Conservation (phyloP, 2,888 invertebrate genomes). For the Beris chalybata region DNA sequence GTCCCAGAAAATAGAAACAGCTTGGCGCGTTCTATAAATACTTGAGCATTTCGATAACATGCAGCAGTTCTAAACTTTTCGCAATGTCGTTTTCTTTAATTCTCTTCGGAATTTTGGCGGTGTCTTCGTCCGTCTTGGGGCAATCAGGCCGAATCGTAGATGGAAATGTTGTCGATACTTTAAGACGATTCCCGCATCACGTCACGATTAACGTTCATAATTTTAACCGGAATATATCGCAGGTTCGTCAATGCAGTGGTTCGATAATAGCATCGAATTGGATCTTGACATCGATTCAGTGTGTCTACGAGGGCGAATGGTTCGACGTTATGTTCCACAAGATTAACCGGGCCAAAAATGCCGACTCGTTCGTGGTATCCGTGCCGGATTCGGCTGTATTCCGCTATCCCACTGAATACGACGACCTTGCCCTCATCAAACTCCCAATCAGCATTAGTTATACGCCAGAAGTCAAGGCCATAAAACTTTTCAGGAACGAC, state of each 20-base stretch:
- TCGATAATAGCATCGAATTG: conserved; percentile 34
- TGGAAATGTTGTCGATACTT: conserved; percentile 36
- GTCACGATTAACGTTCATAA: conserved; percentile 21
- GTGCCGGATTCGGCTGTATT: conserved; percentile 25
- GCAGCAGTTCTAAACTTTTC: background rate
- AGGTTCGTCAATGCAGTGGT: conserved; percentile 24
- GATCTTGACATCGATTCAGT: conserved; percentile 33
- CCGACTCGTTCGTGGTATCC: conserved; percentile 5
- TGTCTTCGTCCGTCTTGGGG: background rate
- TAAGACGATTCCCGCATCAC: conserved; percentile 37
- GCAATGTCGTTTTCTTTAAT: conserved; percentile 4
- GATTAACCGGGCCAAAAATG: background rate
- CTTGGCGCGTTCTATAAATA: background rate
- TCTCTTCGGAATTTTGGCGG: background rate
- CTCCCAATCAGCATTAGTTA: conserved; percentile 29
- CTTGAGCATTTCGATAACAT: background rate
- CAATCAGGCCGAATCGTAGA: conserved; percentile 11
- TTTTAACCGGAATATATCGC: too few relatives aligned
- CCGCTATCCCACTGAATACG: conserved; percentile 35
- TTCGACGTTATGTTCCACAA: conserved; percentile 8
- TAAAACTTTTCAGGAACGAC: background rate
- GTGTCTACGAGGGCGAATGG: conserved; percentile 17
- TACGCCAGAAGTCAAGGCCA: conserved; percentile 9
- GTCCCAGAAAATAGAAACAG: too few relatives aligned
- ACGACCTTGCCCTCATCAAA: conserved; percentile 36